A percentile compares a stretch with the other conserved stretches of the same genome.
Conservation (phyloP, 1,140 invertebrate genomes). For the Rhagoletis pomonella region DNA sequence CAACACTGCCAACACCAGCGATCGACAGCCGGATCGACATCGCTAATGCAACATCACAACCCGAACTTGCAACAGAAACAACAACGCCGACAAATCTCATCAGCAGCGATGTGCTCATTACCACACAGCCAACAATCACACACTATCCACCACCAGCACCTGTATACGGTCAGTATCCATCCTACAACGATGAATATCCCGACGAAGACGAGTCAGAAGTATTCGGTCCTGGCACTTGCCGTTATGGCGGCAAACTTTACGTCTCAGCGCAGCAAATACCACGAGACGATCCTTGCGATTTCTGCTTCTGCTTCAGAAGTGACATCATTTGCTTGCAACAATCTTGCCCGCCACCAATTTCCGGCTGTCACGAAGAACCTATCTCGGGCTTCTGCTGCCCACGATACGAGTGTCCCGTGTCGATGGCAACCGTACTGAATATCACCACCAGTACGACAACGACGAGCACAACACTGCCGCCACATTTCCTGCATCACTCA, state of each 20-base stretch:
- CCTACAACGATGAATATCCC: slow-evolving; percentile 78
- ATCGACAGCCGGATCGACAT: slow-evolving; percentile 62
- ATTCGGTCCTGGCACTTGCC: slow-evolving; percentile 90
- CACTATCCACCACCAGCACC: slow-evolving; percentile 67
- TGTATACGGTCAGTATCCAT: slow-evolving; percentile 72
- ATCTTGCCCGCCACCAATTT: slow-evolving; percentile 94
- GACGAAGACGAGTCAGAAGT: slow-evolving; percentile 83
- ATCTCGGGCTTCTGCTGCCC: slow-evolving; percentile 96
- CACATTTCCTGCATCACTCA: slow-evolving; percentile 85
- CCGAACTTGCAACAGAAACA: slow-evolving; percentile 44
- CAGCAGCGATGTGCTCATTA: slow-evolving; percentile 54
- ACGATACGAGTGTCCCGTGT: slow-evolving; percentile 93
- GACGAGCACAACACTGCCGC: slow-evolving; percentile 88
- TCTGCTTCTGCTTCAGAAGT: slow-evolving; percentile 97
- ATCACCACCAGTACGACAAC: slow-evolving; percentile 89
- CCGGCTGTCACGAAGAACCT: slow-evolving; percentile 91
- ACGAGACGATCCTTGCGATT: slow-evolving; percentile 94
- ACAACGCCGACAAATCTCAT: slow-evolving; percentile 59
- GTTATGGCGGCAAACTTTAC: slow-evolving; percentile 93
- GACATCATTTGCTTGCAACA: slow-evolving; percentile 97
- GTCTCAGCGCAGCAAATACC: slow-evolving; percentile 96
- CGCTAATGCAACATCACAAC: slow-evolving; percentile 53
- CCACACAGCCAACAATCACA: slow-evolving; percentile 60
- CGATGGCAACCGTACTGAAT: slow-evolving; percentile 85
- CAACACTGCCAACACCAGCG: slow-evolving; percentile 59